These are phyloP conservation scores for Huso huso DNA, from an alignment of 2,797 vertebrate species.

Conservation along the genomic window DNA sequence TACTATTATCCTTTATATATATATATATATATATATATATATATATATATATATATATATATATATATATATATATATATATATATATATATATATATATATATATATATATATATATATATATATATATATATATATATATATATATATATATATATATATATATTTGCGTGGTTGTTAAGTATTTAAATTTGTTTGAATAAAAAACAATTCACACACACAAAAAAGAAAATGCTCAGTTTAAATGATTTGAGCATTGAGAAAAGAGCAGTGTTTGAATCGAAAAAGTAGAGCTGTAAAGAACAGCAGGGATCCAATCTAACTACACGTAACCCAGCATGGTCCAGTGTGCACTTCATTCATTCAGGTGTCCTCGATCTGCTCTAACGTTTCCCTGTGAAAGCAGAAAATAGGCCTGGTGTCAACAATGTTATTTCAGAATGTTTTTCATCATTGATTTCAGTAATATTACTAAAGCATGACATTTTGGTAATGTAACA, in stretches of 20 bases:
- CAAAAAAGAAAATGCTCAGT: slow-evolving; percentile 31
- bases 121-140: too few relatives aligned
- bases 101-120: too few relatives aligned
- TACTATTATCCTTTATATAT: too few relatives aligned
- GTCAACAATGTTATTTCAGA: neutral
- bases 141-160: too few relatives aligned
- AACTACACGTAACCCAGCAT: slow-evolving; percentile 29
- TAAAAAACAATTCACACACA: slow-evolving; percentile 25
- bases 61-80: too few relatives aligned
- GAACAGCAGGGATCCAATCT: slow-evolving; percentile 8
- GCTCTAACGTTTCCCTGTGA: slow-evolving; percentile 23
- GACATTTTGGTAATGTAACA: too few relatives aligned
- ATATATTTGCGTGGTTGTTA: too few relatives aligned
- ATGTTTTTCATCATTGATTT: too few relatives aligned
- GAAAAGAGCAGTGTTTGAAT: slow-evolving; percentile 24
- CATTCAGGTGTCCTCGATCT: slow-evolving; percentile 23
- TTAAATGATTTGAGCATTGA: slow-evolving; percentile 36
- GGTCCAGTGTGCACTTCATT: slow-evolving; percentile 25
- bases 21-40: too few relatives aligned
- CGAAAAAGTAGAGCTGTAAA: slow-evolving; percentile 16
- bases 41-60: too few relatives aligned
- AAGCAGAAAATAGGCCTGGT: slow-evolving; percentile 4
- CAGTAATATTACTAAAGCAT: too few relatives aligned
- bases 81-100: too few relatives aligned
- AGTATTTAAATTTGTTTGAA: slow-evolving; percentile 36